A percentile compares a stretch with the other conserved stretches of the same genome.
phyloP scores from a whole-genome alignment of 2,113 vertebrate species.

The Cromileptes altivelis region DNA sequence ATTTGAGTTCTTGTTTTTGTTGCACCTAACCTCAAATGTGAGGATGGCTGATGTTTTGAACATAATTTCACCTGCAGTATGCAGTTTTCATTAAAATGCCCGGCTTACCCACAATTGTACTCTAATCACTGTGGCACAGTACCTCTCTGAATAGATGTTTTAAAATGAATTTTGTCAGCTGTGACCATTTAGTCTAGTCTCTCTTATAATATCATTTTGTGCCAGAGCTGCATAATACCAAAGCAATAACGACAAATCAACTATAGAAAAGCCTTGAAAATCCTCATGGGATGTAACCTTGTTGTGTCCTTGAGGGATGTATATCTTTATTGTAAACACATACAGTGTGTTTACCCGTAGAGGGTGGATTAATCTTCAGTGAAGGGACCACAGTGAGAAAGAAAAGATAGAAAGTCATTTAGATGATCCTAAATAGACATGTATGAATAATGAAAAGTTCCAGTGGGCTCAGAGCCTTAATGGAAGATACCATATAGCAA shows the following conservation, averaged over 20 bases:
- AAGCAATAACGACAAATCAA: neutral
- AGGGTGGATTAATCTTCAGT: conserved; percentile 12
- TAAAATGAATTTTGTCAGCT: neutral
- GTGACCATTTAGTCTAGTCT: neutral
- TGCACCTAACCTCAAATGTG: neutral
- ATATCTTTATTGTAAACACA: conserved; percentile 3
- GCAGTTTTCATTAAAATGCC: neutral
- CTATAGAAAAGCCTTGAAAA: conserved; percentile 20
- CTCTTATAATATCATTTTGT: neutral
- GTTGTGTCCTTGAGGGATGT: conserved; percentile 44
- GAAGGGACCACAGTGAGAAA: conserved; percentile 15
- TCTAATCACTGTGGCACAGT: neutral
- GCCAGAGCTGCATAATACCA: neutral
- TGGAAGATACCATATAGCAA: conserved; percentile 13
- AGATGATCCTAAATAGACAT: conserved; percentile 18
- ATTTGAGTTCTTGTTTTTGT: conserved; percentile 59
- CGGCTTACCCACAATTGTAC: conserved; percentile 1
- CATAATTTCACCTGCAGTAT: neutral
- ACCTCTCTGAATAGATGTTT: neutral
- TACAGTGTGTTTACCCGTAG: neutral
- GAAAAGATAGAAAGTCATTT: conserved; percentile 17
- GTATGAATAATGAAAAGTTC: conserved; percentile 50
- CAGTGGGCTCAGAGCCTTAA: conserved; percentile 2
- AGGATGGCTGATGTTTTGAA: conserved; percentile 11
- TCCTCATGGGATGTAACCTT: conserved; percentile 44